Percentiles rank a stretch among this genome's conserved stretches.
These are phyloP conservation scores for Clavelina lepadiformis DNA, from an alignment of 23 tunicate genomes.

Conservation along the genomic window DNA sequence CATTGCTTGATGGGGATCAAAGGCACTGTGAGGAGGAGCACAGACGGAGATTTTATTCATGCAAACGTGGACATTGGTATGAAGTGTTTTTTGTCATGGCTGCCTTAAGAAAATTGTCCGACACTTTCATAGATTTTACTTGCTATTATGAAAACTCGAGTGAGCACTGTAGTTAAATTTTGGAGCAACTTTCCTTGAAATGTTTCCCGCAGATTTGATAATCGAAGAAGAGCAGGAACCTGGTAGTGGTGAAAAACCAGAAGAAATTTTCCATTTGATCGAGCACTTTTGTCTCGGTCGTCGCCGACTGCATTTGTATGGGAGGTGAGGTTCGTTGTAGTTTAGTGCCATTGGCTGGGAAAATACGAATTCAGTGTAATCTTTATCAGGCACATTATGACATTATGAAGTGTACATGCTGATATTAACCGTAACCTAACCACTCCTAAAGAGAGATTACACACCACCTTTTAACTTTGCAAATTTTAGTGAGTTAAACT, in stretches of 20 bases:
- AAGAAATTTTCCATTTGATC: constrained; percentile 83
- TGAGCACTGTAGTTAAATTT: background rate
- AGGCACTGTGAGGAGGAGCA: constrained; percentile 84
- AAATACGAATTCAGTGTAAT: too few species aligned
- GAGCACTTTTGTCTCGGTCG: constrained; percentile 96
- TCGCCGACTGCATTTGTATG: constrained; percentile 86
- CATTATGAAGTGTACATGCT: too few species aligned
- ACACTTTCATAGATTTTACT: background rate
- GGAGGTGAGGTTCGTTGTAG: constrained; percentile 26
- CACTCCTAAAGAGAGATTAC: too few species aligned
- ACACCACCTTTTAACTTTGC: too few species aligned
- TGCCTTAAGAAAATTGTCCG: background rate
- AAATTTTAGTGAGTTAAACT: too few species aligned
- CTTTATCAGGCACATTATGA: too few species aligned
- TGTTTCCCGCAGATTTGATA: constrained; percentile 48
- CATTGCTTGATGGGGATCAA: constrained; percentile 97
- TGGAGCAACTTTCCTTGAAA: background rate
- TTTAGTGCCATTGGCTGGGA: too few species aligned
- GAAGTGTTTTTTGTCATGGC: background rate
- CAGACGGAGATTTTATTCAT: constrained; percentile 96
- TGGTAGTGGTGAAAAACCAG: constrained; percentile 91
- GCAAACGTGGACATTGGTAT: constrained; percentile 93
- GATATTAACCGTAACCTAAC: too few species aligned
- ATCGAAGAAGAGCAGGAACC: constrained; percentile 81
- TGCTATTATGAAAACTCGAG: background rate